Base-by-base conservation (phyloP, 92 coral and sea anemone species). In the Zoanthus sociatus region DNA sequence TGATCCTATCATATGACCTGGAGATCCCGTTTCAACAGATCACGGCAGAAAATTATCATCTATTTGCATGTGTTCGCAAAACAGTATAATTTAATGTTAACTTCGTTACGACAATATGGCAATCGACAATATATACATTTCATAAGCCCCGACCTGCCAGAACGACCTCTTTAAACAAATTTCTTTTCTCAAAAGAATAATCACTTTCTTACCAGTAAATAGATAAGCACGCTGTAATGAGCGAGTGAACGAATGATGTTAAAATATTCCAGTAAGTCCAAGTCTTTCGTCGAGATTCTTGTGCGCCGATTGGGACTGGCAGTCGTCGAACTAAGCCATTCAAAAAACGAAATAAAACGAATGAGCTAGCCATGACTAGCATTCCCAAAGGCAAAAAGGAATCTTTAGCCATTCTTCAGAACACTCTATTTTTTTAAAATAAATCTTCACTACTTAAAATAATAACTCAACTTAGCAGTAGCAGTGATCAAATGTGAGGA, bases 191-290 rank as follows among this genome's bases (percentile, higher is more conserved):
- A 45, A 1, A 11, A 9, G 33, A 16, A n/a, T 8, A 64, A 45
- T 60, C 3, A 47, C 10, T n/a, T 79, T 66, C 85, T 81, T 81
- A 81, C 85, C 85, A 66, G 20, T 81, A 81, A n/a, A 81, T 5
- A 5, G 85, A 66, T 66, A 81, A 81, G 46, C 85, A 81, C 11
- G 85, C 85, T n/a, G 85, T 66, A 63, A 66, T 81, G 61, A 47
- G 66, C 18, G 85, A 81, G n/a, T 81, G 85, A 18, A 64, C 47
- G 47, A 81, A 81, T 4, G 85, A 81, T 31, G 66, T 37, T 63
- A 30, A 6, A 18, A 66, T 81, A 5, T 81, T 81, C 85, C 85
- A 66, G 26, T 81, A 81, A 9, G 75, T 81, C 85, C 85, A 81
- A 46, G 85, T 81, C 21, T 64, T 81, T 46, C 85, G 73, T 14